These are phyloP conservation scores for Danio kyathit DNA, from an alignment of 2,797 vertebrate genomes.

Conservation along the genomic window DNA sequence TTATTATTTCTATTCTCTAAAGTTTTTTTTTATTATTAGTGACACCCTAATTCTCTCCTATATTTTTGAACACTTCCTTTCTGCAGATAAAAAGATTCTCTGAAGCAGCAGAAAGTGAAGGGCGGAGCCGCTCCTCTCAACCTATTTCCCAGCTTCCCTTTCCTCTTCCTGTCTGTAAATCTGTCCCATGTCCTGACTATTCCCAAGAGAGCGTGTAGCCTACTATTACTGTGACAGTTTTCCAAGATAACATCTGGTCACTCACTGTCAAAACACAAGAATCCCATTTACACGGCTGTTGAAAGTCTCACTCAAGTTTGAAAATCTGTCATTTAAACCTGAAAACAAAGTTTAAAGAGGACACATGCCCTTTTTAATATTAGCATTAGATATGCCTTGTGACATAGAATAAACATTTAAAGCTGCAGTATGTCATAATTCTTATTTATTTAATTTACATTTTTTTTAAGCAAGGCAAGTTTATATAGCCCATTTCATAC, in stretches of 20 bases:
- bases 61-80: slow-evolving; percentile 40
- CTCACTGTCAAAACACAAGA: background rate
- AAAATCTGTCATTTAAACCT: background rate
- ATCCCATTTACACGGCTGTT: background rate
- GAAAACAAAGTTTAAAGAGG: background rate
- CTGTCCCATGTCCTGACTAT: slow-evolving; percentile 50
- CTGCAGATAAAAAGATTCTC: slow-evolving; percentile 42
- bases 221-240: slow-evolving; percentile 11
- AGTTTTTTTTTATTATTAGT: slow-evolving; percentile 12
- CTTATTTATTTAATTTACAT: too few relatives aligned
- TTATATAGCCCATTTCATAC: too few relatives aligned
- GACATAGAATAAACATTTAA: background rate
- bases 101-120: background rate
- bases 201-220: slow-evolving; percentile 28
- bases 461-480: too few relatives aligned
- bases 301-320: background rate
- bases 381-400: background rate
- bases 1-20: background rate
- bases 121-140: background rate
- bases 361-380: background rate
- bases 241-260: slow-evolving; percentile 19
- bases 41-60: background rate
- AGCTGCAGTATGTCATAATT: too few relatives aligned
- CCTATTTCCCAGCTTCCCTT: slow-evolving; percentile 26
- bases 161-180: slow-evolving; percentile 53